Conservation (phyloP, 2,113 vertebrate genomes). For the Actinemys pallida region DNA sequence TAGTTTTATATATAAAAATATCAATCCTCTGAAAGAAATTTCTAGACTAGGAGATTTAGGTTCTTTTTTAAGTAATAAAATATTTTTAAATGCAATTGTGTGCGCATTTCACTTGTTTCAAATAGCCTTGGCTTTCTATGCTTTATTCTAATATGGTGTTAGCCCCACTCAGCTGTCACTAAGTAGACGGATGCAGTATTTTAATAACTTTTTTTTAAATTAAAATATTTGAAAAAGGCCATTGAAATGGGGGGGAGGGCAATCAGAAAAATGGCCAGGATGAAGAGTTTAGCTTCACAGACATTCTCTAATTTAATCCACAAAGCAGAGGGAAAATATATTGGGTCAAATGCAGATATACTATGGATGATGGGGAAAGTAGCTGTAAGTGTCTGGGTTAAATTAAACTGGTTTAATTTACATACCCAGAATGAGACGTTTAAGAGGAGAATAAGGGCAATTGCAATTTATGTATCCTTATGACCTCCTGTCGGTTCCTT, state of each 20-base stretch:
- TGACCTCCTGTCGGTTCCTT: slow-evolving; percentile 6
- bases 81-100: slow-evolving; percentile 70
- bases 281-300: neutral
- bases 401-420: neutral
- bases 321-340: neutral
- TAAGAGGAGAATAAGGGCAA: neutral
- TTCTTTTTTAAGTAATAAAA: slow-evolving; percentile 68
- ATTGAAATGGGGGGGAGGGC: slow-evolving; percentile 1
- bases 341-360: neutral
- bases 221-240: neutral
- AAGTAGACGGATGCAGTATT: slow-evolving; percentile 35
- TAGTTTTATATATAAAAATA: slow-evolving; percentile 56
- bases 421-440: slow-evolving; percentile 37
- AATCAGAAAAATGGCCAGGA: slow-evolving; percentile 16
- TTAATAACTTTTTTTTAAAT: slow-evolving; percentile 12
- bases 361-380: slow-evolving; percentile 13
- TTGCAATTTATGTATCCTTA: neutral
- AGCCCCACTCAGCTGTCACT: slow-evolving; percentile 28
- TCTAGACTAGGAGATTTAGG: slow-evolving; percentile 49
- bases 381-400: neutral
- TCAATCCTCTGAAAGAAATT: slow-evolving; percentile 71
- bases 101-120: slow-evolving; percentile 38
- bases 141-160: neutral
- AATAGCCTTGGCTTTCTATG: slow-evolving; percentile 43
- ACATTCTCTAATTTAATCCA: slow-evolving; percentile 31